phyloP scores from a whole-genome alignment of 2,113 vertebrate genomes.

The Engraulis encrasicolus region DNA sequence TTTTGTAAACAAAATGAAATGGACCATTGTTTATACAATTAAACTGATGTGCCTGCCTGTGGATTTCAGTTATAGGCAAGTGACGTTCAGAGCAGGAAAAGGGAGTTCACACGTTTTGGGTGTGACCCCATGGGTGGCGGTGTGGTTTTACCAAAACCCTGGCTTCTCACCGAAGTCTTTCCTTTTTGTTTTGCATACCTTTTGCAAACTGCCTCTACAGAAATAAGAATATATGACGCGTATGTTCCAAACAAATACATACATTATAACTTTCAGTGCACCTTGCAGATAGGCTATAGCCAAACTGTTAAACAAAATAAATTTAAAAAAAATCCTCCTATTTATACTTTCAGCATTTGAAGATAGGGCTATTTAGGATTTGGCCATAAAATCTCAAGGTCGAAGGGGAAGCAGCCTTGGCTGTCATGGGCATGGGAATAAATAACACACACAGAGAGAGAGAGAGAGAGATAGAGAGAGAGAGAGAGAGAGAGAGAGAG shows the following conservation, averaged over 20 bases:
- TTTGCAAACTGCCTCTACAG: not conserved
- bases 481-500: too few species aligned
- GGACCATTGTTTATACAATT: not conserved
- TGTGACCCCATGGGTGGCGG: not conserved
- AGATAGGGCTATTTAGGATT: not conserved
- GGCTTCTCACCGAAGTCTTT: not conserved
- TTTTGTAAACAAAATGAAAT: not conserved
- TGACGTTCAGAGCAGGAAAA: not conserved
- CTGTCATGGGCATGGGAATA: not conserved
- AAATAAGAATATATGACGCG: not conserved
- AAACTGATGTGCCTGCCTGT: not conserved
- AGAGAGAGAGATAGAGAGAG: too few species aligned
- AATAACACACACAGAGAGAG: not conserved
- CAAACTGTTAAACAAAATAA: too few species aligned
- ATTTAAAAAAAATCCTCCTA: too few species aligned
- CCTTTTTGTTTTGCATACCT: not conserved
- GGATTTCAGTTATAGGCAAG: not conserved
- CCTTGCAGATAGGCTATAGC: too few species aligned
- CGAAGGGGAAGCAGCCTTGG: not conserved
- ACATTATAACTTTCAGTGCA: too few species aligned
- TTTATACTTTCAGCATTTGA: not conserved
- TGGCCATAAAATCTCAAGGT: not conserved
- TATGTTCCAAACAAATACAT: too few species aligned
- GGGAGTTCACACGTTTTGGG: not conserved
- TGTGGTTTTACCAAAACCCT: not conserved